phyloP scores from a whole-genome alignment of 2,888 invertebrate genomes.

The Orthosia gracilis region DNA sequence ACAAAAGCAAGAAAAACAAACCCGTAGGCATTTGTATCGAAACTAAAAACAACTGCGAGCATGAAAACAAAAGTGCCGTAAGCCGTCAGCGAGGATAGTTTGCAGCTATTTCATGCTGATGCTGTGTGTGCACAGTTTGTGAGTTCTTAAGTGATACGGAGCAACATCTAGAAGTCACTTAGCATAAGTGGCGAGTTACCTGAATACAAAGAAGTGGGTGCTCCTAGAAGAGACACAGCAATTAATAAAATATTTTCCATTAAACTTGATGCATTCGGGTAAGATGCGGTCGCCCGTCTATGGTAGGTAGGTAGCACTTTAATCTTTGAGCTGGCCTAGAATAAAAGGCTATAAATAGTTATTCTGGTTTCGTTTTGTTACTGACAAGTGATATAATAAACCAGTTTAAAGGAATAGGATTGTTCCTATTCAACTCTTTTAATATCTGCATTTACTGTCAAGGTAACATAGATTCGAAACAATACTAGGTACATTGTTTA shows the following conservation, averaged over 20 bases:
- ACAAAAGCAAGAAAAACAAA: conserved; percentile 44
- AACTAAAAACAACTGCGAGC: conserved; percentile 55
- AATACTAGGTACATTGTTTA: neutral
- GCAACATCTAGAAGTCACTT: conserved; percentile 79
- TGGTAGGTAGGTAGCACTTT: no score
- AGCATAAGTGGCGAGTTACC: conserved; percentile 87
- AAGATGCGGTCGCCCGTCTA: no score
- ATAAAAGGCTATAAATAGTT: no score
- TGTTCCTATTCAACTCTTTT: no score
- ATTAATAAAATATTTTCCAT: neutral
- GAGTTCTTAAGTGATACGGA: conserved; percentile 56
- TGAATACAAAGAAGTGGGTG: conserved; percentile 66
- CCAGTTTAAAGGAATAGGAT: no score
- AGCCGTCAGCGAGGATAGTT: conserved; percentile 58
- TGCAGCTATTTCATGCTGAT: conserved; percentile 61
- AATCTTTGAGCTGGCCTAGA: no score
- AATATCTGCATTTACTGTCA: no score
- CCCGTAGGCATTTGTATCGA: conserved; percentile 56
- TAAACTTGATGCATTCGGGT: no score
- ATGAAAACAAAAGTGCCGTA: conserved; percentile 69
- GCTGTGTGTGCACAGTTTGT: conserved; percentile 44
- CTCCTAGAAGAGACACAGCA: conserved; percentile 45
- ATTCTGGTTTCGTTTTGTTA: no score
- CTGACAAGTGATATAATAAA: no score
- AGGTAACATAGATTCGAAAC: no score